Conservation (phyloP, 2,797 vertebrate genomes). For the Sebastes miniatus region DNA sequence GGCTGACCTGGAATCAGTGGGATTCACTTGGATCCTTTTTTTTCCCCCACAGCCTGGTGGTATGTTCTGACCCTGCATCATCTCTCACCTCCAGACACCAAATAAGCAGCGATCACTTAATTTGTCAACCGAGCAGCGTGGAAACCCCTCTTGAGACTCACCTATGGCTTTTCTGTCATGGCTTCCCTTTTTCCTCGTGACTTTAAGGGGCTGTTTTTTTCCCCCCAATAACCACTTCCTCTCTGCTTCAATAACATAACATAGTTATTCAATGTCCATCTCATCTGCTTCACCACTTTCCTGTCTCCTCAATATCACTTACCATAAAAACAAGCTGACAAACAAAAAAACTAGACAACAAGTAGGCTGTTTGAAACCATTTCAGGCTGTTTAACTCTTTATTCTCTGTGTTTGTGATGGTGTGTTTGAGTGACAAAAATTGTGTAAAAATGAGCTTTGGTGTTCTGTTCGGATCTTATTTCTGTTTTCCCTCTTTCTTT, state of each 20-base stretch:
- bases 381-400: slow-evolving; percentile 74
- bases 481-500: slow-evolving; percentile 38
- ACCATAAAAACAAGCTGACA: slow-evolving; percentile 45
- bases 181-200: slow-evolving; percentile 39
- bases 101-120: slow-evolving; percentile 5
- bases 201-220: slow-evolving; percentile 24
- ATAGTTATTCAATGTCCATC: slow-evolving; percentile 30
- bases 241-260: slow-evolving; percentile 28
- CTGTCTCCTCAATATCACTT: slow-evolving; percentile 26
- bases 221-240: slow-evolving; percentile 13
- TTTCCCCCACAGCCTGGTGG: neutral
- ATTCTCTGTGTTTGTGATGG: slow-evolving; percentile 80
- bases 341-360: slow-evolving; percentile 55
- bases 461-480: slow-evolving; percentile 56
- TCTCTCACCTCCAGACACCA: slow-evolving; percentile 11
- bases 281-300: slow-evolving; percentile 19
- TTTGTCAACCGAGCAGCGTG: slow-evolving; percentile 11
- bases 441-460: slow-evolving; percentile 67
- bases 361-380: slow-evolving; percentile 75
- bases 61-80: neutral
- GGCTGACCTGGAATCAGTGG: slow-evolving; percentile 2
- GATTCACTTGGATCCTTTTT: neutral
- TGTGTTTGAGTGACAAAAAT: slow-evolving; percentile 77
- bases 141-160: slow-evolving; percentile 27
- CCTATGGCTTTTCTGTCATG: slow-evolving; percentile 9